Base-by-base conservation (phyloP, 1,140 invertebrate species). In the Neocloeon triangulifer region DNA sequence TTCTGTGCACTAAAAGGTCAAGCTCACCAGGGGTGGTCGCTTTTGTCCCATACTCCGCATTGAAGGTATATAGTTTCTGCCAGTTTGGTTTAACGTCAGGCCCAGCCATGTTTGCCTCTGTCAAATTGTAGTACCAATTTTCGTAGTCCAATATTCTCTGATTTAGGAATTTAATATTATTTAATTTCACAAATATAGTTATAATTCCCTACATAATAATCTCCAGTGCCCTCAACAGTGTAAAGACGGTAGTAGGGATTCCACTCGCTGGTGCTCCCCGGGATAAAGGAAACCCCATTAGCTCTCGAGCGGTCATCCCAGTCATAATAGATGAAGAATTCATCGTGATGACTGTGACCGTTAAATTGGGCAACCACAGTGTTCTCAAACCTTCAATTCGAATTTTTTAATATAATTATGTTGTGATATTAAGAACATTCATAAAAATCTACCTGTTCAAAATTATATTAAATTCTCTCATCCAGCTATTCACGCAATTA, bases 111-210 rank as follows among this genome's bases (percentile, higher is more conserved):
- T 85, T 85, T 0, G 79, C 77, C 48, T 64, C 53, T 0, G 72
- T 79, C 1, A 85, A 42, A 48, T 86, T 79, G 41, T 76, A 69
- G 2, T 68, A 68, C 53, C 68, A 86, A 10, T 71, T 79, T 4
- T 70, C 56, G 25, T 66, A 64, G 45, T 80, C 69, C 19, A 66
- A 39, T 1, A 80, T 61, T 41, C 56, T 54, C 72, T 72, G 25
- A 10, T 41, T 40, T 8, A 37, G 12, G 39, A 43, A n/a, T n/a
- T 8, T n/a, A n/a, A n/a, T n/a, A n/a, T n/a, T n/a, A n/a, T n/a
- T n/a, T n/a, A n/a, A n/a, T n/a, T n/a, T n/a, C n/a, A n/a, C n/a
- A n/a, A 29, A 12, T 4, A 26, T 14, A 17, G 3, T 8, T 4
- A 7, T 20, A 9, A 22, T 35, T 56, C 55, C 4, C 65, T 66